phyloP scores from a whole-genome alignment of 2,797 vertebrate genomes.

The Rhinophrynus dorsalis region DNA sequence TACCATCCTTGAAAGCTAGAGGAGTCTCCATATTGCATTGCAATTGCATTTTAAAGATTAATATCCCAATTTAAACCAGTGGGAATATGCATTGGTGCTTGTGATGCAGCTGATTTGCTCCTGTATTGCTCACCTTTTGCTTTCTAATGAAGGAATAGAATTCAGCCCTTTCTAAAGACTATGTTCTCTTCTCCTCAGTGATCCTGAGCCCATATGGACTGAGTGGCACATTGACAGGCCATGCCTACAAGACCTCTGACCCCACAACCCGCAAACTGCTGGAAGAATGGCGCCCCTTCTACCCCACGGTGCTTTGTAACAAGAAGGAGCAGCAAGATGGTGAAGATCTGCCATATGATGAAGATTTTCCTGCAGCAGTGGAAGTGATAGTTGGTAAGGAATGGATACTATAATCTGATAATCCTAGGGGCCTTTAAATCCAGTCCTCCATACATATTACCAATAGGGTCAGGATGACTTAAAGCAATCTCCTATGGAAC shows the following conservation, averaged over 20 bases:
- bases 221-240: slow-evolving; percentile 90
- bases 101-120: no score
- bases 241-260: slow-evolving; percentile 93
- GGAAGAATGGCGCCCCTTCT: slow-evolving; percentile 98
- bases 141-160: no score
- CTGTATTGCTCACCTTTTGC: no score
- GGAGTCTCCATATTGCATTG: no score
- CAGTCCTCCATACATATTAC: not conserved
- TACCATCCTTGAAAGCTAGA: no score
- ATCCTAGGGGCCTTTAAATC: no score
- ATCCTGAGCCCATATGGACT: slow-evolving; percentile 93
- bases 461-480: no score
- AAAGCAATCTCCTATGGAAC: no score
- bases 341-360: slow-evolving; percentile 76
- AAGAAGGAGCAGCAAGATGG: slow-evolving; percentile 79
- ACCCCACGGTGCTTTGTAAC: slow-evolving; percentile 89
- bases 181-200: slow-evolving; percentile 66
- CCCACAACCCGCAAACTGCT: slow-evolving; percentile 89
- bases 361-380: slow-evolving; percentile 86
- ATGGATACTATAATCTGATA: not conserved
- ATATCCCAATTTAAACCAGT: no score
- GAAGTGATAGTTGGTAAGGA: slow-evolving; percentile 94
- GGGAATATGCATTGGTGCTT: no score
- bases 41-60: no score
- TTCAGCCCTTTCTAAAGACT: no score